These are phyloP conservation scores for Proteles cristata DNA, from an alignment of 2,113 vertebrate species.

Conservation along the genomic window DNA sequence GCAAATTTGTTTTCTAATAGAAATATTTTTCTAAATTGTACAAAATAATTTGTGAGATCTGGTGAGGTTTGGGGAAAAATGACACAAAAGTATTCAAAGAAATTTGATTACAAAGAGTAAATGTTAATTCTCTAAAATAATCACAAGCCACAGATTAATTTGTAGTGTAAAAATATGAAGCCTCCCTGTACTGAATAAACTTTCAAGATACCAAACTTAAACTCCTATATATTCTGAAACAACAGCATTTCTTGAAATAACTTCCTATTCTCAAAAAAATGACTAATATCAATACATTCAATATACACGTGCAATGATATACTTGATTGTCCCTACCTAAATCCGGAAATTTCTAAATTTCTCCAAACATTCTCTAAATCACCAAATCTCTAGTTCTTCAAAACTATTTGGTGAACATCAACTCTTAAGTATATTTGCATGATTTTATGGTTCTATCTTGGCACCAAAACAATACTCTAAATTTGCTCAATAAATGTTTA, in stretches of 20 bases:
- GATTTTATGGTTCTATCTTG: not conserved
- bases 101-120: not conserved
- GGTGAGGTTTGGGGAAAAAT: not conserved
- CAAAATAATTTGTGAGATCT: not conserved
- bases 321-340: not conserved
- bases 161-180: not conserved
- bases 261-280: not conserved
- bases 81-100: not conserved
- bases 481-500: not conserved
- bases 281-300: not conserved
- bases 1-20: not conserved
- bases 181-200: not conserved
- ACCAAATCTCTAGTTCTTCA: not conserved
- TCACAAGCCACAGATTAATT: not conserved
- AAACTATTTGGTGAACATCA: not conserved
- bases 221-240: not conserved
- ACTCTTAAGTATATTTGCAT: not conserved
- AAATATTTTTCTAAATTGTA: not conserved
- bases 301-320: not conserved
- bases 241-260: conserved; percentile 26
- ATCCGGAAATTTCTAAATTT: not conserved
- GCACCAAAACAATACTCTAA: not conserved
- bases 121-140: conserved; percentile 15
- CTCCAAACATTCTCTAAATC: conserved; percentile 23
- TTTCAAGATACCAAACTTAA: not conserved